A percentile compares a stretch with the other conserved stretches of the same genome.
phyloP scores from a whole-genome alignment of 2,113 vertebrate genomes.

The Rhipidura dahli region DNA sequence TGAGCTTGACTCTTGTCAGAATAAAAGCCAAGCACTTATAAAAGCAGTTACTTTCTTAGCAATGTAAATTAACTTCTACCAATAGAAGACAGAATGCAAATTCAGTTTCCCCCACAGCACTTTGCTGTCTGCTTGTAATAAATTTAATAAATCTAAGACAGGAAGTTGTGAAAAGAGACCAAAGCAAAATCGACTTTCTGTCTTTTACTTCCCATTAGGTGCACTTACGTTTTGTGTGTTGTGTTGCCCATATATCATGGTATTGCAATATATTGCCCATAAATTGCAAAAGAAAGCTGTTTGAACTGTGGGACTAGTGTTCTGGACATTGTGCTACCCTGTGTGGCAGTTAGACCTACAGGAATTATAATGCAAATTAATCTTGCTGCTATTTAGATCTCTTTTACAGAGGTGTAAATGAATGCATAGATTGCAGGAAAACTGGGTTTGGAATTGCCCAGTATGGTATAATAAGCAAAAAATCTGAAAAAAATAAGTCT shows the following conservation, averaged over 20 bases:
- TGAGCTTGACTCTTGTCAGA: neutral
- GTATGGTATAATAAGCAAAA: neutral
- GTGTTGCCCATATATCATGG: neutral
- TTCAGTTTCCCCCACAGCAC: neutral
- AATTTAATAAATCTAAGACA: neutral
- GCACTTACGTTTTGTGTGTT: neutral
- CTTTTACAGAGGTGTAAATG: neutral
- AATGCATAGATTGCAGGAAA: neutral
- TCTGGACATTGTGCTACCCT: neutral
- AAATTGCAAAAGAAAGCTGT: neutral
- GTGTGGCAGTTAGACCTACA: neutral
- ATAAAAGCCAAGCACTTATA: neutral
- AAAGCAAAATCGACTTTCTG: neutral
- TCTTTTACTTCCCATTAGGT: neutral
- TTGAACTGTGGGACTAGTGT: neutral
- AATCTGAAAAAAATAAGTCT: neutral
- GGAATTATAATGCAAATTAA: neutral
- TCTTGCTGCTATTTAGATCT: neutral
- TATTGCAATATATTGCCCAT: neutral
- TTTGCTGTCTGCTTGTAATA: neutral
- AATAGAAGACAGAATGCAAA: neutral
- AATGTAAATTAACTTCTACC: neutral
- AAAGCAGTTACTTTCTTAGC: neutral
- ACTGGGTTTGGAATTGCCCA: neutral
- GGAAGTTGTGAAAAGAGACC: neutral